Evolutionary conservation across 2,797 vertebrate genomes (phyloP).

Genomic region (Smutsia gigantea): DNA sequence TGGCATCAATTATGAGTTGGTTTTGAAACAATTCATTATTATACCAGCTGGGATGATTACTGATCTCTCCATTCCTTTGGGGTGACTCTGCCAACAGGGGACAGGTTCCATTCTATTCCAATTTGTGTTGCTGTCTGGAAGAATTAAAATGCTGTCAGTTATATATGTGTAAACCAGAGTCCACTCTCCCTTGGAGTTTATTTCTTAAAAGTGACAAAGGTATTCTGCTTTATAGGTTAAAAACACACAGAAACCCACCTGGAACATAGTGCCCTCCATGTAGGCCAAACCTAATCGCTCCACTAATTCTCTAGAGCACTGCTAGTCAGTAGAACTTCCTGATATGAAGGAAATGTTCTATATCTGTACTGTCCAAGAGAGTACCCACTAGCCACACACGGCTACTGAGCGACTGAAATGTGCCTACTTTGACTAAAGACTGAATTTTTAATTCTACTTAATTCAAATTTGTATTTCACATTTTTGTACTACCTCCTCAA

Average conservation of each 20-base stretch:
- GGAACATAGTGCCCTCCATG: not conserved
- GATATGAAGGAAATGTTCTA: conserved; percentile 39
- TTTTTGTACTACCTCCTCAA: conserved; percentile 33
- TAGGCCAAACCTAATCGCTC: conserved; percentile 5
- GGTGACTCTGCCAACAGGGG: conserved; percentile 87
- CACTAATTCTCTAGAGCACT: conserved; percentile 21
- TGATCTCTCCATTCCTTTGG: conserved; percentile 87
- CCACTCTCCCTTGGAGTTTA: not conserved
- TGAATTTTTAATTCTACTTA: conserved; percentile 23
- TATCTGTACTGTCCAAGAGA: not conserved
- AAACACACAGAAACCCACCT: conserved; percentile 48
- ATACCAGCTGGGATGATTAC: conserved; percentile 51
- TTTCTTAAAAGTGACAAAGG: conserved; percentile 60
- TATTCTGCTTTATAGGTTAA: conserved; percentile 24
- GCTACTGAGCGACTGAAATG: not conserved
- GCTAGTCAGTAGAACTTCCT: not conserved
- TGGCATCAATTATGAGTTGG: conserved; percentile 39
- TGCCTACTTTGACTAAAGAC: not conserved
- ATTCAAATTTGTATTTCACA: conserved; percentile 31
- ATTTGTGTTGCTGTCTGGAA: conserved; percentile 84
- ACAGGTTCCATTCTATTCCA: conserved; percentile 87
- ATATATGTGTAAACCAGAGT: conserved; percentile 56
- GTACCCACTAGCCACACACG: not conserved
- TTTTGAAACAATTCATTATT: conserved; percentile 68
- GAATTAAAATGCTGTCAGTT: conserved; percentile 70